phyloP scores from a whole-genome alignment of 2,888 invertebrate genomes.

The Drosophila multiciliata region DNA sequence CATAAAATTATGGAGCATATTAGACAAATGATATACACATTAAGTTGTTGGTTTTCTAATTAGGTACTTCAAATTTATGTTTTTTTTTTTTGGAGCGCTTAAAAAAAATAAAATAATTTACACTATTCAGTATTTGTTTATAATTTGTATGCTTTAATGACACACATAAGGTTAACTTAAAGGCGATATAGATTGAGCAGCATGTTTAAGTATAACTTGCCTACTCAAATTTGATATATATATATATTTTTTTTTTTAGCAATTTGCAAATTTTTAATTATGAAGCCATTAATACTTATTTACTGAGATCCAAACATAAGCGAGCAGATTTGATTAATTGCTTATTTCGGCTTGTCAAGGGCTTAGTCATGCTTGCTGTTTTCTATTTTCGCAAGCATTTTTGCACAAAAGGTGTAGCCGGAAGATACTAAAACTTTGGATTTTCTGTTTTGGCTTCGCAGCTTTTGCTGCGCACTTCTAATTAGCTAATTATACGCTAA shows the following conservation, averaged over 20 bases:
- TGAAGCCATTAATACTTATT: constrained; percentile 81
- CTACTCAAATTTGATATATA: constrained; percentile 22
- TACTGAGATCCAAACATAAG: constrained; percentile 57
- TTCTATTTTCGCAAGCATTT: constrained; percentile 78
- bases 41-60: not conserved
- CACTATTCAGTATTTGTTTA: not conserved
- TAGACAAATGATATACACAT: not conserved
- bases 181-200: not conserved
- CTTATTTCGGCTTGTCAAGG: constrained; percentile 68
- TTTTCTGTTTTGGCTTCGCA: constrained; percentile 54
- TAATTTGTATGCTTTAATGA: not conserved
- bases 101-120: not conserved
- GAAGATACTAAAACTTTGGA: constrained; percentile 67
- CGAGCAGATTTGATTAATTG: constrained; percentile 71
- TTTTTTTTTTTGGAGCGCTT: not conserved
- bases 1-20: not conserved
- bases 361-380: constrained; percentile 66
- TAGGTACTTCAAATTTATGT: not conserved
- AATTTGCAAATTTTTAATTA: constrained; percentile 75
- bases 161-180: constrained; percentile 5
- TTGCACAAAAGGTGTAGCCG: constrained; percentile 81
- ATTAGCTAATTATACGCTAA: constrained; percentile 82
- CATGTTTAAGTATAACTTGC: constrained; percentile 1
- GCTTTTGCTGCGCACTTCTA: constrained; percentile 74
- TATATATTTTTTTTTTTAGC: constrained; percentile 20